Percentiles rank a stretch among this genome's conserved stretches.
These are phyloP conservation scores for Myrmecophaga tridactyla DNA, from an alignment of 2,113 vertebrate species.

Conservation along the genomic window DNA sequence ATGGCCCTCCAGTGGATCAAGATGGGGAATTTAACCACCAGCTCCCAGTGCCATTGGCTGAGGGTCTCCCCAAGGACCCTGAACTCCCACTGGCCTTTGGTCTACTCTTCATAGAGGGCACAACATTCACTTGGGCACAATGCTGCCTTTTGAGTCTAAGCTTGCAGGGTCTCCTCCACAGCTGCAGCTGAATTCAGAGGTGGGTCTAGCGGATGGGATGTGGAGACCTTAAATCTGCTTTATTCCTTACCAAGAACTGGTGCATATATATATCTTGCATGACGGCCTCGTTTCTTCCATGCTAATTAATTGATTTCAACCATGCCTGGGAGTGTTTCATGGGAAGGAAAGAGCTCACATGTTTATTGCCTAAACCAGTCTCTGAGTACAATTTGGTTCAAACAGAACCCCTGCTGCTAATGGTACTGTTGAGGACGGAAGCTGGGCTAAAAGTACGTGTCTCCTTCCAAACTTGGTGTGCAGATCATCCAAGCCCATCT, in stretches of 20 bases:
- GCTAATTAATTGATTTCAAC: not conserved
- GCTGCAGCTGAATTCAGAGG: not conserved
- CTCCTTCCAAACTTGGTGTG: not conserved
- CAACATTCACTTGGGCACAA: no score
- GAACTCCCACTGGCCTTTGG: not conserved
- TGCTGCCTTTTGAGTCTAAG: not conserved
- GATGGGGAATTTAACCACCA: not conserved
- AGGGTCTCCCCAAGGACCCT: not conserved
- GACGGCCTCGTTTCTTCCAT: not conserved
- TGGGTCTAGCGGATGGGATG: rapidly evolving
- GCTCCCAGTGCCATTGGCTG: no score
- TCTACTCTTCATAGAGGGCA: not conserved
- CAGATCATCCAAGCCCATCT: not conserved
- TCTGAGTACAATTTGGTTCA: not conserved
- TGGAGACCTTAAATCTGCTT: not conserved
- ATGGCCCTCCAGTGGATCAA: not conserved
- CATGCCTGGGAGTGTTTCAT: no score
- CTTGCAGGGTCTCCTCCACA: not conserved
- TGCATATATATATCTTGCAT: rapidly evolving
- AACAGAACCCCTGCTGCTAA: not conserved
- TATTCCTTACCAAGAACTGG: not conserved
- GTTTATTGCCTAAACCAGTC: no score
- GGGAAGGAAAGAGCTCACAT: not conserved
- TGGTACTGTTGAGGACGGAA: not conserved
- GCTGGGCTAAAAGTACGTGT: rapidly evolving